Base-by-base conservation (phyloP, 2,113 vertebrate genomes). In the Bufo bufo region DNA sequence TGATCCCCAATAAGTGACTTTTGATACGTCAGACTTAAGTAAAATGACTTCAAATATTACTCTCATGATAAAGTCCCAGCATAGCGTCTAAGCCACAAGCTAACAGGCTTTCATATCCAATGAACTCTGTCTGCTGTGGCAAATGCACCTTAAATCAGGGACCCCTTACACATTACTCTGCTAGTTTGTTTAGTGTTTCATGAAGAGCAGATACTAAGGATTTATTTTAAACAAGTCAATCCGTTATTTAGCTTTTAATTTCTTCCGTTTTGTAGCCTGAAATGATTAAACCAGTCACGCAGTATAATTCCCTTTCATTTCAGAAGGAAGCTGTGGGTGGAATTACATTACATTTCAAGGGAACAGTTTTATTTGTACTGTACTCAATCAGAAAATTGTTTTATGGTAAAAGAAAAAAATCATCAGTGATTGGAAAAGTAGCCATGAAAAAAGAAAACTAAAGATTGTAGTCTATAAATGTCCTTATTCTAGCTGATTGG, bases 271-370 rank as follows among this genome's bases (percentile, higher is more conserved):
- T 85, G 12, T 33, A 52, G 49, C 17, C 49, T 84, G 59, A 66
- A 84, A 71, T 75, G 52, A 74, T 75, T 74, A 85, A 74, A 85
- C 69, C 50, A 85, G 71, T 59, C 71, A 49, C 71, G 49, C 49
- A 77, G 56, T 77, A 63, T 85, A 77, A 72, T 87, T 89, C 77
- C 0, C 8, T 0, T 0, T 4, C 77, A 85, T 47, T 74, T 89
- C 19, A 82, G 5, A 88, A 89, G 90, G 8, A 86, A 45, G 0
- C 4, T 16, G 61, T 11, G 82, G 69, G 63, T 84, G 84, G 82
- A 79, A 92, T 84, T 2, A 14, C 43, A 71, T 88, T 9, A 8
- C 77, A 71, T 12, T 6, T 91, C 83, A 83, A 14, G 84, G 85
- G 85, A 0, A 5, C 20, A 66, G 10, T 79, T 91, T 89, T 89